These are phyloP conservation scores for Astreopora myriophthalma DNA, from an alignment of 64 coral and sea anemone genomes.

Conservation along the genomic window DNA sequence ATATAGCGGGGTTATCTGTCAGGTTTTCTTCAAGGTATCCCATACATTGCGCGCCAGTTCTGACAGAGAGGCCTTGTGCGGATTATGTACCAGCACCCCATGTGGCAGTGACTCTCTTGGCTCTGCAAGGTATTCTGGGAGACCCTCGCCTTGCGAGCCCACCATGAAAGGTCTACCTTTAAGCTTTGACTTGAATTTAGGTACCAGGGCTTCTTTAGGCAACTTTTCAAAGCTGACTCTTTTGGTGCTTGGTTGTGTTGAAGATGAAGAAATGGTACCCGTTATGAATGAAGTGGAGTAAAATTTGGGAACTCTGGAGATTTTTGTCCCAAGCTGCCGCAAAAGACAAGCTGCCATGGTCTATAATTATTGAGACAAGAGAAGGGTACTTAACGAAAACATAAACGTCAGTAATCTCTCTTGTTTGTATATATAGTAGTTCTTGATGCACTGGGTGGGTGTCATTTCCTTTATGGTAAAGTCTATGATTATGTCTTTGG, in stretches of 20 bases:
- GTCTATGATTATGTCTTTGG: no score
- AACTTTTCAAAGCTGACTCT: not conserved
- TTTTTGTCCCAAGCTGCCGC: not conserved
- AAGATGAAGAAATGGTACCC: not conserved
- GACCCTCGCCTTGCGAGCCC: not conserved
- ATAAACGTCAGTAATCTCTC: no score
- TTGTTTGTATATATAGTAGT: no score
- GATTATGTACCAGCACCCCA: conserved; percentile 35
- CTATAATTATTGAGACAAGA: not conserved
- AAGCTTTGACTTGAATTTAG: not conserved
- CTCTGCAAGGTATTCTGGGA: conserved; percentile 74
- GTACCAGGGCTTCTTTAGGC: not conserved
- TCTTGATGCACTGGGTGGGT: no score
- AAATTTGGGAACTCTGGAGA: not conserved
- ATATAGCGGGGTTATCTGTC: conserved; percentile 53
- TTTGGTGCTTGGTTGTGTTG: not conserved
- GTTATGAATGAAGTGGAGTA: not conserved
- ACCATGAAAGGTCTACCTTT: not conserved
- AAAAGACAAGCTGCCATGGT: not conserved
- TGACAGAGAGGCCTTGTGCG: not conserved
- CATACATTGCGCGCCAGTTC: conserved; percentile 44
- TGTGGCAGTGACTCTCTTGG: conserved; percentile 62
- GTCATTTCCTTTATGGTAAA: no score
- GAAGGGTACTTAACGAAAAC: no score
- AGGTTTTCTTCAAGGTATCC: conserved; percentile 64